Percentiles rank a stretch among this genome's conserved stretches.
Evolutionary conservation across 2,888 invertebrate genomes (phyloP).

Genomic region (Sarcophaga variegata): DNA sequence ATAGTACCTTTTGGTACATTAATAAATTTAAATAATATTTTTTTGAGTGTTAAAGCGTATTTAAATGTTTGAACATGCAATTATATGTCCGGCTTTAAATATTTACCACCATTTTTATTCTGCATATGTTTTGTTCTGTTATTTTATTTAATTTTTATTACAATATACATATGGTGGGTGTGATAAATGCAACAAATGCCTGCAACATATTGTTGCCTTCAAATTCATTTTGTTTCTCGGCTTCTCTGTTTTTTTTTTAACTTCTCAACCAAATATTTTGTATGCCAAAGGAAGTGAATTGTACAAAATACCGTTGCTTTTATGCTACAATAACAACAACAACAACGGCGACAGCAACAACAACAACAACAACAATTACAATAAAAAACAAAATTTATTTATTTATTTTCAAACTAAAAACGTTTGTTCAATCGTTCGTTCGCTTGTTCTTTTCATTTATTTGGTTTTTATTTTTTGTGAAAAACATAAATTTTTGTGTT

Average conservation of each 20-base stretch:
- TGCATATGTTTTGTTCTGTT: constrained; percentile 15
- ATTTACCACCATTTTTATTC: constrained; percentile 24
- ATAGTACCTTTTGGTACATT: no score
- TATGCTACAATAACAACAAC: not conserved
- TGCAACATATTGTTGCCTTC: constrained; percentile 54
- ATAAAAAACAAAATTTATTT: not conserved
- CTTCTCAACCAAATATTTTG: constrained; percentile 16
- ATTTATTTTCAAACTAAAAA: not conserved
- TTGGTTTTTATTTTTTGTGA: not conserved
- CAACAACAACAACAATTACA: not conserved
- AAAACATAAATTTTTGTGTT: constrained; percentile 59
- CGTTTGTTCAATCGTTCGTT: constrained; percentile 19
- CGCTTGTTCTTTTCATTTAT: not conserved
- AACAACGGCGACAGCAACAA: not conserved
- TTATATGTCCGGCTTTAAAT: constrained; percentile 44
- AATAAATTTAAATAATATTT: no score
- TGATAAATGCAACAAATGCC: constrained; percentile 63
- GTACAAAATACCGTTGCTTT: constrained; percentile 19
- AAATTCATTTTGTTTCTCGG: constrained; percentile 34
- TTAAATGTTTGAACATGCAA: constrained; percentile 9
- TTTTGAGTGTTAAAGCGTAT: no score
- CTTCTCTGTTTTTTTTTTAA: not conserved
- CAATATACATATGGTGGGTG: constrained; percentile 55
- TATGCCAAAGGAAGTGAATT: constrained; percentile 59
- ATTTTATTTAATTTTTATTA: constrained; percentile 8